Percentiles rank a stretch among this genome's conserved stretches.
phyloP scores from a whole-genome alignment of 2,797 vertebrate species.

The Syndactyla subalaris region DNA sequence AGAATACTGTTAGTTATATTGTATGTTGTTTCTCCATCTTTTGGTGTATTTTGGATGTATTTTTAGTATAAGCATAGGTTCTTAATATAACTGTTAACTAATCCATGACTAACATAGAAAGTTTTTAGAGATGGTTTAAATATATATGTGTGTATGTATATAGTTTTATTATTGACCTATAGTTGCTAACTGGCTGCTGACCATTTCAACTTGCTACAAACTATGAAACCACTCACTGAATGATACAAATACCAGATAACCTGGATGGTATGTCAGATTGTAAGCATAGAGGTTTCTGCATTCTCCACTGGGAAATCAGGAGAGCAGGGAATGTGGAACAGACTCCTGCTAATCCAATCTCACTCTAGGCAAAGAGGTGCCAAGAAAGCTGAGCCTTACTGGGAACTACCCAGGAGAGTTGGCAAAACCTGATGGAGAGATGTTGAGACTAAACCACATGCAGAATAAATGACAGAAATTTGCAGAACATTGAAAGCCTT shows the following conservation, averaged over 20 bases:
- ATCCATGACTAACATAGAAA: background rate
- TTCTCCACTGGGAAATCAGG: background rate
- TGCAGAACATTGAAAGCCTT: background rate
- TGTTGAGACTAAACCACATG: background rate
- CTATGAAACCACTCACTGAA: background rate
- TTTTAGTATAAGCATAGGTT: background rate
- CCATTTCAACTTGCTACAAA: background rate
- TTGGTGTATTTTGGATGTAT: background rate
- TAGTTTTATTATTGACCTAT: background rate
- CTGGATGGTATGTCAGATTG: background rate
- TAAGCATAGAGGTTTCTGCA: background rate
- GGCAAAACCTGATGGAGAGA: background rate
- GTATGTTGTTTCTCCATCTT: background rate
- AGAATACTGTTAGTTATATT: background rate
- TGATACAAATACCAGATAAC: background rate
- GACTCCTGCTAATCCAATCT: background rate
- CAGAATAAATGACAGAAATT: background rate
- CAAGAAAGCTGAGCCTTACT: background rate
- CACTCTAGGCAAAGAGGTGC: fast-evolving
- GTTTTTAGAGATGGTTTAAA: background rate
- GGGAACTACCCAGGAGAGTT: background rate
- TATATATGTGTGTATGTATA: background rate
- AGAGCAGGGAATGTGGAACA: background rate
- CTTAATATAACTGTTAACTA: background rate
- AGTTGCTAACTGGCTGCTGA: background rate